Evolutionary conservation across 2,113 vertebrate genomes (phyloP).

Genomic region (Sapayoa aenigma): DNA sequence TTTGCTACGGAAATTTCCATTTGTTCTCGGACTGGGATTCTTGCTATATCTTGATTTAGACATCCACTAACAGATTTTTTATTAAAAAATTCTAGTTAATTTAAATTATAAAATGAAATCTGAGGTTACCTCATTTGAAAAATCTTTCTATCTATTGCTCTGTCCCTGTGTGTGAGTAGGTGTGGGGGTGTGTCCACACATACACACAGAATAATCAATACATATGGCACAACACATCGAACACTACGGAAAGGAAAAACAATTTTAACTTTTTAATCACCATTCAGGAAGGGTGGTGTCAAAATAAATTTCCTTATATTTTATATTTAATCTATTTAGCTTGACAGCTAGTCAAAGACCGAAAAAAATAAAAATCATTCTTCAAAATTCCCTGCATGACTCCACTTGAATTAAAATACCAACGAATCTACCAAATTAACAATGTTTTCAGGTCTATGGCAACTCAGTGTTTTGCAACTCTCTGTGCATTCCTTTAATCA

Average conservation of each 20-base stretch:
- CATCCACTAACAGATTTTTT: background rate
- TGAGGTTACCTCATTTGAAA: background rate
- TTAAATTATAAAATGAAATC: background rate
- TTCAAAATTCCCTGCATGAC: background rate
- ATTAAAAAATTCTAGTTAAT: background rate
- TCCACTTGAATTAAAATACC: background rate
- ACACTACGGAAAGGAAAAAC: background rate
- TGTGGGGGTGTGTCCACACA: background rate
- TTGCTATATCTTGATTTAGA: background rate
- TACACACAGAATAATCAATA: background rate
- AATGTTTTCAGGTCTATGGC: rapidly evolving
- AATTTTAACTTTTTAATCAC: background rate
- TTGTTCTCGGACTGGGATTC: background rate
- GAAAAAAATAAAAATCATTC: background rate
- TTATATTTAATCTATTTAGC: background rate
- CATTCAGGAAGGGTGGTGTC: background rate
- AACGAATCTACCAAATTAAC: background rate
- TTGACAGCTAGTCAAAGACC: background rate
- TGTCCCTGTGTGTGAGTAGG: background rate
- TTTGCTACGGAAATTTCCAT: background rate
- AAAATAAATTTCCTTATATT: background rate
- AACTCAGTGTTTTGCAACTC: background rate
- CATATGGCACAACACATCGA: background rate
- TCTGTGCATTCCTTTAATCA: background rate
- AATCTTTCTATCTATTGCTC: background rate